A percentile compares a stretch with the other conserved stretches of the same genome.
Evolutionary conservation across 2,888 invertebrate genomes (phyloP).

Genomic region (Cetonia aurata): DNA sequence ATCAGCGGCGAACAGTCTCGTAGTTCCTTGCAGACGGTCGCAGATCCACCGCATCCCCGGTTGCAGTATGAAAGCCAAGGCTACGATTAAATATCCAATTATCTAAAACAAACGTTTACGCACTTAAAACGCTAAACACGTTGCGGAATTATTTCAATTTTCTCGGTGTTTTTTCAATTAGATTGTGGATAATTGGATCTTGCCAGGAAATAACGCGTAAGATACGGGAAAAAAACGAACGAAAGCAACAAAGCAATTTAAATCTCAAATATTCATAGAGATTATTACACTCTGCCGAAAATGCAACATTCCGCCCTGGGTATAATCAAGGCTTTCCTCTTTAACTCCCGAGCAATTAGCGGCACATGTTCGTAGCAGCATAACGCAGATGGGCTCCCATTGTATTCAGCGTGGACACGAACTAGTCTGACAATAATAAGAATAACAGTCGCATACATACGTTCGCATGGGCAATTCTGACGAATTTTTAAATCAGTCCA

Average conservation of each 20-base stretch:
- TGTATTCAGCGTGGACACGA: neutral
- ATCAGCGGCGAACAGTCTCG: conserved; percentile 80
- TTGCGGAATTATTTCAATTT: conserved; percentile 34
- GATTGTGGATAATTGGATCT: conserved; percentile 5
- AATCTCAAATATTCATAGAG: too few species aligned
- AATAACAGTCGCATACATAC: neutral
- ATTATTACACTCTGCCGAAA: too few species aligned
- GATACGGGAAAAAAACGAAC: neutral
- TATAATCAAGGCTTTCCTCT: conserved; percentile 1
- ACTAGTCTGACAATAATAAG: neutral
- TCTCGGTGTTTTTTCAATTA: conserved; percentile 37
- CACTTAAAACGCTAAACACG: conserved; percentile 11
- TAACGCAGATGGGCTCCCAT: neutral
- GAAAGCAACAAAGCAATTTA: neutral
- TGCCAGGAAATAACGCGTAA: conserved; percentile 4
- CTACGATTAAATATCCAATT: conserved; percentile 81
- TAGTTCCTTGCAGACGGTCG: conserved; percentile 75
- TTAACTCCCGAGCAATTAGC: conserved; percentile 7
- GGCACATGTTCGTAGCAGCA: neutral
- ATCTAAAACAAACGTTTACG: conserved; percentile 67
- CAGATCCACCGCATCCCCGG: conserved; percentile 80
- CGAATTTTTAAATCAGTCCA: conserved; percentile 28
- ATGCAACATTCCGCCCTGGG: too few species aligned
- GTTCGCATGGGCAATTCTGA: neutral
- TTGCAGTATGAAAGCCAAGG: conserved; percentile 81